phyloP scores from a whole-genome alignment of 2,888 invertebrate species.

The Eupithecia centaureata region DNA sequence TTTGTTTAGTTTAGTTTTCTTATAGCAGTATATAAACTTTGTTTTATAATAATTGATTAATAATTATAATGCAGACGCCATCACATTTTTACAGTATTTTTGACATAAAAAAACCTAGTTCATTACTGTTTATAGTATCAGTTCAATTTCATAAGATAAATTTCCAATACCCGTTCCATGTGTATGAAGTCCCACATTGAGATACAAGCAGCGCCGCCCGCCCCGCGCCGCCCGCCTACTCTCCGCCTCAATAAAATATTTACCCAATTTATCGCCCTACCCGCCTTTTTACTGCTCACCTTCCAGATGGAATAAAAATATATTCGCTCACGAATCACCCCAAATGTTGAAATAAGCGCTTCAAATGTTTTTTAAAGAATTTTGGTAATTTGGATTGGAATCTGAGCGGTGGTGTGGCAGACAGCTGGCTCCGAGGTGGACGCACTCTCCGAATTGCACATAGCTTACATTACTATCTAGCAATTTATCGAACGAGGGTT shows the following conservation, averaged over 20 bases:
- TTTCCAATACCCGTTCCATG: constrained; percentile 18
- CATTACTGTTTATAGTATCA: background rate
- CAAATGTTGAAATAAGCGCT: constrained; percentile 32
- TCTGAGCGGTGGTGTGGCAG: background rate
- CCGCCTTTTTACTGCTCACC: constrained; percentile 49
- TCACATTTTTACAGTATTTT: background rate
- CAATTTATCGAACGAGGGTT: background rate
- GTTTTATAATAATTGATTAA: too few species aligned
- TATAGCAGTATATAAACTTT: too few species aligned
- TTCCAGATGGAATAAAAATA: constrained; percentile 41
- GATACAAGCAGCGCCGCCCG: constrained; percentile 20
- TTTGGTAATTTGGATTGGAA: constrained; percentile 16
- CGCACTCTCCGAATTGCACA: background rate
- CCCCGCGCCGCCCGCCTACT: constrained; percentile 19
- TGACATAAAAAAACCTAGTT: background rate
- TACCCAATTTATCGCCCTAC: constrained; percentile 50
- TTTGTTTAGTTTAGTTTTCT: too few species aligned
- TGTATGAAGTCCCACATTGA: constrained; percentile 33
- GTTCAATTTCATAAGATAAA: constrained; percentile 30
- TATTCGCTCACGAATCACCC: constrained; percentile 37
- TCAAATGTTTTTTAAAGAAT: constrained; percentile 26
- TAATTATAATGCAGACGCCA: background rate
- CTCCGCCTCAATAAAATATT: constrained; percentile 51
- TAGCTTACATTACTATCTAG: background rate
- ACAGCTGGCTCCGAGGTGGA: background rate